Evolutionary conservation across 2,113 vertebrate species (phyloP).

Genomic region (Dolichotis patagonum): DNA sequence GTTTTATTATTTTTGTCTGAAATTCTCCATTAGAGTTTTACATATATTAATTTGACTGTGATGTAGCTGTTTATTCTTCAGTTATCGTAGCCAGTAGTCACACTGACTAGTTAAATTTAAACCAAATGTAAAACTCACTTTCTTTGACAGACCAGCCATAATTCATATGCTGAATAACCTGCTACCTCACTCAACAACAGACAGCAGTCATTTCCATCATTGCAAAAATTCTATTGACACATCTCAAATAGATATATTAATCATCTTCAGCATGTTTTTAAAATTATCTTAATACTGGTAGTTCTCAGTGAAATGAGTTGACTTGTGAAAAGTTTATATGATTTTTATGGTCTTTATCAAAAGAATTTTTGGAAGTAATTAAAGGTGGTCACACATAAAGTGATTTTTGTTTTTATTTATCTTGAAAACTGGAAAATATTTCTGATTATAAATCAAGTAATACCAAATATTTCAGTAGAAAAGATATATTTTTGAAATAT

Average conservation of each 20-base stretch:
- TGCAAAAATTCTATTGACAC: not conserved
- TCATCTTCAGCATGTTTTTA: not conserved
- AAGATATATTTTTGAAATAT: not conserved
- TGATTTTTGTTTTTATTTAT: conserved; percentile 23
- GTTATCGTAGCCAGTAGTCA: not conserved
- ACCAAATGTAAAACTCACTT: not conserved
- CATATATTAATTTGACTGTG: not conserved
- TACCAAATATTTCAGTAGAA: conserved; percentile 33
- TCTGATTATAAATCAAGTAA: conserved; percentile 38
- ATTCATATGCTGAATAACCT: not conserved
- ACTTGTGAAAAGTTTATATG: not conserved
- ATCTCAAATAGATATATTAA: not conserved
- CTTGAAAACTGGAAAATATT: conserved; percentile 12
- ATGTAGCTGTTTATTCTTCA: not conserved
- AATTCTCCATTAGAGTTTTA: not conserved
- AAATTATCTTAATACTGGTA: not conserved
- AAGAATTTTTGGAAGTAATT: conserved; percentile 52
- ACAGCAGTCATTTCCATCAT: not conserved
- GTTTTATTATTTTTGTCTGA: conserved; percentile 17
- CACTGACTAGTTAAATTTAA: not conserved
- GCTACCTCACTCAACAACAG: not conserved
- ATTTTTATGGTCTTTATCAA: conserved; percentile 36
- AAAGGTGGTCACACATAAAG: not conserved
- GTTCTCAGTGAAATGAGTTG: conserved; percentile 10
- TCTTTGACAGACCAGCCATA: not conserved